phyloP scores from a whole-genome alignment of 2,113 vertebrate species.

The Hemichromis elongatus region DNA sequence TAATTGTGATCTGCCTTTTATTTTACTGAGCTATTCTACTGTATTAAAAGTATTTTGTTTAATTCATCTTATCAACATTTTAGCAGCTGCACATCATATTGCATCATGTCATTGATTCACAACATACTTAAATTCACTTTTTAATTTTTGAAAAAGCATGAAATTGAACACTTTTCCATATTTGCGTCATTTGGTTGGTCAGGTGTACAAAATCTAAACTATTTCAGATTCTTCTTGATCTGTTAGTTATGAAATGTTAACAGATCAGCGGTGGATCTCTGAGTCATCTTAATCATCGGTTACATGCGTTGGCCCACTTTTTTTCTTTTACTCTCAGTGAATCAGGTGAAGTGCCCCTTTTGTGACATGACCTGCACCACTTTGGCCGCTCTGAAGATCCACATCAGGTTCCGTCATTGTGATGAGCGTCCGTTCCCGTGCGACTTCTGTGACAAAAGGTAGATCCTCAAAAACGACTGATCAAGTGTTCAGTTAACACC shows the following conservation, averaged over 20 bases:
- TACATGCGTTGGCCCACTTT: neutral
- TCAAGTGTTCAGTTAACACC: neutral
- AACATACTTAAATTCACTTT: no score
- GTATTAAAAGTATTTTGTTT: no score
- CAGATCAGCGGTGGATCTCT: neutral
- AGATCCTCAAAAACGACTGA: neutral
- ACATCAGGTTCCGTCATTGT: conserved; percentile 71
- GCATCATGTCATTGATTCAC: no score
- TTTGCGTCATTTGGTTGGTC: neutral
- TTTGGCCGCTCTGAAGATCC: conserved; percentile 71
- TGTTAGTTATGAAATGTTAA: neutral
- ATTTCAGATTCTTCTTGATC: neutral
- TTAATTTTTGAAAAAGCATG: no score
- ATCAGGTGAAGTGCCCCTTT: conserved; percentile 64
- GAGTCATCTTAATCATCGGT: neutral
- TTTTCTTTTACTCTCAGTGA: conserved; percentile 29
- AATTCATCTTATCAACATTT: no score
- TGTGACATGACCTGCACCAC: conserved; percentile 71
- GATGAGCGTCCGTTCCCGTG: conserved; percentile 71
- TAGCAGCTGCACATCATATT: neutral
- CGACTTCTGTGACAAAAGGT: conserved; percentile 75
- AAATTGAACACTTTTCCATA: no score
- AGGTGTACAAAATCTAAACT: neutral
- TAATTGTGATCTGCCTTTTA: neutral
- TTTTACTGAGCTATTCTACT: neutral